A percentile compares a stretch with the other conserved stretches of the same genome.
phyloP scores from a whole-genome alignment of 2,797 vertebrate genomes.

The Melanotaenia nigrans region DNA sequence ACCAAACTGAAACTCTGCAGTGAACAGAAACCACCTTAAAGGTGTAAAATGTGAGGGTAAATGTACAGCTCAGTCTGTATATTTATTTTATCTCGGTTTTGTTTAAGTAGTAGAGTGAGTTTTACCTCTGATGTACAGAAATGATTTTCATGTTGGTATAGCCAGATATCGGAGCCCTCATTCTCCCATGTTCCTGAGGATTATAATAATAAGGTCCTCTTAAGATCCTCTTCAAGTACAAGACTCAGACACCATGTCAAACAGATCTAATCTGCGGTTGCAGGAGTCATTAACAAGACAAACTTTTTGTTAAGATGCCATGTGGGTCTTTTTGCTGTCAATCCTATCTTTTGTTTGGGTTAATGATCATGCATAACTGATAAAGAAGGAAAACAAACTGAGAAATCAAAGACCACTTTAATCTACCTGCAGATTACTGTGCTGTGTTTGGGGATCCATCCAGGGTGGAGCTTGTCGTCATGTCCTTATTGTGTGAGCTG shows the following conservation, averaged over 20 bases:
- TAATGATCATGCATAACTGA: conserved; percentile 44
- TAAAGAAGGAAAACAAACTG: conserved; percentile 51
- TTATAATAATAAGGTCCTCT: conserved; percentile 42
- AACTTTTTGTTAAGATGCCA: conserved; percentile 58
- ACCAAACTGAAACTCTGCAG: neutral
- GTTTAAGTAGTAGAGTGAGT: neutral
- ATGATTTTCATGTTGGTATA: conserved; percentile 8
- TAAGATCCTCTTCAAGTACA: conserved; percentile 19
- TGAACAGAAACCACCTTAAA: neutral
- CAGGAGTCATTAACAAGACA: conserved; percentile 46
- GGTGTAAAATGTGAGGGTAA: neutral
- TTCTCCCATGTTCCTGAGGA: conserved; percentile 12
- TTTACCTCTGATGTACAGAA: neutral
- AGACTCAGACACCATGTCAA: conserved; percentile 23
- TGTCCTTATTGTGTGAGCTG: conserved; percentile 10
- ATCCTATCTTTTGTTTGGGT: conserved; percentile 74
- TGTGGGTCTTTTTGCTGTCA: conserved; percentile 47
- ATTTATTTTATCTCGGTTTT: neutral
- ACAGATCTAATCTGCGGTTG: conserved; percentile 19
- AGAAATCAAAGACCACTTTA: conserved; percentile 62
- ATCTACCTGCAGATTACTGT: conserved; percentile 66
- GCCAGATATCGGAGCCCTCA: conserved; percentile 20
- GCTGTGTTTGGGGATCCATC: conserved; percentile 47
- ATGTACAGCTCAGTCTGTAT: neutral
- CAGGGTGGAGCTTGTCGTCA: conserved; percentile 30